Conservation (phyloP, 1,140 invertebrate genomes). For the Drosophila funebris region DNA sequence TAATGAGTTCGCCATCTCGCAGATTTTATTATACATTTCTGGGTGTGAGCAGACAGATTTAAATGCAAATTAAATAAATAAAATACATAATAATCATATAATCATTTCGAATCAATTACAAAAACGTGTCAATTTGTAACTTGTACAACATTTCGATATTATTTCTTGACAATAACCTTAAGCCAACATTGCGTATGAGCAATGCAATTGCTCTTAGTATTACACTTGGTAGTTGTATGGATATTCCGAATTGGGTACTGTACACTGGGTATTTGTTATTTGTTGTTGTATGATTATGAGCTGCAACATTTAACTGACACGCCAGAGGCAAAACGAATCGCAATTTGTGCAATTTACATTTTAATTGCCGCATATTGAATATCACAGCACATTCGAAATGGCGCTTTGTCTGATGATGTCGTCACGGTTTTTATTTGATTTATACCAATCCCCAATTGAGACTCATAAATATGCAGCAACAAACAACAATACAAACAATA, state of each 20-base stretch:
- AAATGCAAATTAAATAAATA: conserved; percentile 34
- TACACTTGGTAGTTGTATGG: not conserved
- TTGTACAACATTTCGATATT: conserved; percentile 48
- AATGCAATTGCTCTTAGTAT: conserved; percentile 21
- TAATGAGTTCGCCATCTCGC: not conserved
- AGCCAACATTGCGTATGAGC: conserved; percentile 69
- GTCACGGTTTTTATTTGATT: conserved; percentile 61
- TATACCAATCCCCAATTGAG: conserved; percentile 29
- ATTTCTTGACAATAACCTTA: conserved; percentile 66
- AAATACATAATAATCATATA: conserved; percentile 39
- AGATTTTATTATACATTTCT: conserved; percentile 1
- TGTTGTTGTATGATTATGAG: conserved; percentile 49
- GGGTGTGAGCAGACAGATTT: conserved; percentile 37
- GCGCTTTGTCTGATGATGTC: conserved; percentile 72
- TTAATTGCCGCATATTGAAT: conserved; percentile 71
- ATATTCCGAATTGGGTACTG: not conserved
- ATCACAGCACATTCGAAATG: conserved; percentile 50
- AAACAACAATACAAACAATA: no score
- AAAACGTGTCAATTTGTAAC: conserved; percentile 61
- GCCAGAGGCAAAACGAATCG: conserved; percentile 58
- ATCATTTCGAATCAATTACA: conserved; percentile 64
- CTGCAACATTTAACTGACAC: conserved; percentile 54
- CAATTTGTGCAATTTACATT: conserved; percentile 77
- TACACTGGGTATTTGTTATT: not conserved
- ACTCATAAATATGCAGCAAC: conserved; percentile 11